phyloP scores from a whole-genome alignment of 2,797 vertebrate genomes.

The Petrocephalus sullivani region DNA sequence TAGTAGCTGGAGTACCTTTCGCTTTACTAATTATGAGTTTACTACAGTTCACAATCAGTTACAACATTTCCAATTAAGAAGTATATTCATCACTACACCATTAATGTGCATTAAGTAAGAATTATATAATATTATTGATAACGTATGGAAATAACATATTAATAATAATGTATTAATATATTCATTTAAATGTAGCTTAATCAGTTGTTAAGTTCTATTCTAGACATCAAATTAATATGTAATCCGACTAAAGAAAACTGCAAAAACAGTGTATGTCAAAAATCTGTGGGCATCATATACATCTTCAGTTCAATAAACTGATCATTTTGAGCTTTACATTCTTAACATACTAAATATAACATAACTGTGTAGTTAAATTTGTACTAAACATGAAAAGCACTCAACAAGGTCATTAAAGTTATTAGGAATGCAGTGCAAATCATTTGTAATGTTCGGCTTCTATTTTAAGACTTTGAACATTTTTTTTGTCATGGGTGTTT shows the following conservation, averaged over 20 bases:
- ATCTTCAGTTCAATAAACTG: background rate
- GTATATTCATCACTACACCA: background rate
- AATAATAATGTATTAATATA: background rate
- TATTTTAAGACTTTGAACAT: background rate
- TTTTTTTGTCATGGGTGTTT: background rate
- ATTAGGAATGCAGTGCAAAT: background rate
- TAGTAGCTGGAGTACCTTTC: background rate
- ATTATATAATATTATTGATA: background rate
- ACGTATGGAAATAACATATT: background rate
- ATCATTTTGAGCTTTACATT: background rate
- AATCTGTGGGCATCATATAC: background rate
- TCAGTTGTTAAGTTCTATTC: background rate
- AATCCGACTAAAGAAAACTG: background rate
- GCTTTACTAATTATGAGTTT: background rate
- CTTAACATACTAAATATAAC: background rate
- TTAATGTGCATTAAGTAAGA: background rate
- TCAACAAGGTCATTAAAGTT: background rate
- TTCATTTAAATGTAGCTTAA: background rate
- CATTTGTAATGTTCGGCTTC: background rate
- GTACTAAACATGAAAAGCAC: background rate
- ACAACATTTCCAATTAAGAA: background rate
- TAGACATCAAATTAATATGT: background rate
- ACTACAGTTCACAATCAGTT: background rate
- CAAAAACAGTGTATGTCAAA: background rate
- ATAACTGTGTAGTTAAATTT: background rate